phyloP scores from a whole-genome alignment of 1,140 invertebrate species.

The Eumeta japonica region DNA sequence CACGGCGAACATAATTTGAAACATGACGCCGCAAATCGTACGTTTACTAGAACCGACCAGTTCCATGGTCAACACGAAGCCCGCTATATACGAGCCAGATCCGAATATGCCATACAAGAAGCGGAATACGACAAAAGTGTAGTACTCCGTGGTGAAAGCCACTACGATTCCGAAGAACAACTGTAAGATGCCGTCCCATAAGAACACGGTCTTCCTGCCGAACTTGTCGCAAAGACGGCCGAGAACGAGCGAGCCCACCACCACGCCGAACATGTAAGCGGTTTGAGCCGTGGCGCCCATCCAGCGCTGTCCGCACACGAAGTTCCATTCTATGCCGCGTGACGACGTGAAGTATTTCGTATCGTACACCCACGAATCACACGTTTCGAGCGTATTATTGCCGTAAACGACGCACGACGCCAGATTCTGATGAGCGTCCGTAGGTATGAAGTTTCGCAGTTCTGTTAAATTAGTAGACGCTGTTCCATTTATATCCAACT shows the following conservation, averaged over 20 bases:
- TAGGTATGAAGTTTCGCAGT: slow-evolving; percentile 58
- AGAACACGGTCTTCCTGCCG: slow-evolving; percentile 77
- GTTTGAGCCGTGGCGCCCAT: slow-evolving; percentile 77
- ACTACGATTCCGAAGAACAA: slow-evolving; percentile 67
- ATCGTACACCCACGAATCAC: slow-evolving; percentile 68
- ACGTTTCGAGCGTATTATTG: slow-evolving; percentile 43
- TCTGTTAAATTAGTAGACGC: slow-evolving; percentile 28
- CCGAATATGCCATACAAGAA: slow-evolving; percentile 79
- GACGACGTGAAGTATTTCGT: slow-evolving; percentile 68
- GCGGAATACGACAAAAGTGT: slow-evolving; percentile 65
- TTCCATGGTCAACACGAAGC: slow-evolving; percentile 84
- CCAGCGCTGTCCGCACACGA: slow-evolving; percentile 79
- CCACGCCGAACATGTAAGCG: slow-evolving; percentile 84
- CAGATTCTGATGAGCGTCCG: slow-evolving; percentile 49
- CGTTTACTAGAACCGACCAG: slow-evolving; percentile 77
- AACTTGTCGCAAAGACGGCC: slow-evolving; percentile 82
- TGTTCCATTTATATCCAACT: slow-evolving; percentile 24
- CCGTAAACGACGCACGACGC: slow-evolving; percentile 61
- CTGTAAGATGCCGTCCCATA: slow-evolving; percentile 69
- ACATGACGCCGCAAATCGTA: slow-evolving; percentile 77
- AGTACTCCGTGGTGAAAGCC: slow-evolving; percentile 71
- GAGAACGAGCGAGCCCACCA: slow-evolving; percentile 75
- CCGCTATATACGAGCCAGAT: slow-evolving; percentile 76
- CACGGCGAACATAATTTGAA: slow-evolving; percentile 75
- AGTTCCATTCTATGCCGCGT: slow-evolving; percentile 76